Evolutionary conservation across 1,140 invertebrate genomes (phyloP).

Genomic region (Lasioglossum albipes): DNA sequence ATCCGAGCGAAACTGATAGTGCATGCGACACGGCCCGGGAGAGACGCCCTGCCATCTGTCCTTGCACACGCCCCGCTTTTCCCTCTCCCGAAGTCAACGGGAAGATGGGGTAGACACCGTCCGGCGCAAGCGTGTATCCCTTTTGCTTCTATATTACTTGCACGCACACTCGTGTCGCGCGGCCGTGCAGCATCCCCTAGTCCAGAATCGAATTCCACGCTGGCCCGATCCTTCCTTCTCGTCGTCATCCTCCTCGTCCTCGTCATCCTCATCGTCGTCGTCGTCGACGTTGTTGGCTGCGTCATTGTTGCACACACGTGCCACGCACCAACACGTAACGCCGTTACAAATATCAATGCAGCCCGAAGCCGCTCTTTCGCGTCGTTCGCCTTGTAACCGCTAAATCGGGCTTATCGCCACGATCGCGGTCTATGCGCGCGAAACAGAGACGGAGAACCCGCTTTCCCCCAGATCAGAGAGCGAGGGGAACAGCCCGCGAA

Average conservation of each 20-base stretch:
- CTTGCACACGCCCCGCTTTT: conserved; percentile 59
- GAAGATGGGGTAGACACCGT: conserved; percentile 55
- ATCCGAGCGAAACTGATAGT: conserved; percentile 64
- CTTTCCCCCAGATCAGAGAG: too few relatives aligned
- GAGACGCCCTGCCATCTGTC: conserved; percentile 65
- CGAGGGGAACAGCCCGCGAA: background rate
- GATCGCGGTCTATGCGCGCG: background rate
- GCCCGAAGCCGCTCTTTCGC: conserved; percentile 12
- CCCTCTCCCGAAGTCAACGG: conserved; percentile 52
- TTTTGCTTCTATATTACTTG: conserved; percentile 51
- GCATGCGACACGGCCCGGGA: conserved; percentile 64
- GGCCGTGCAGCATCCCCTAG: conserved; percentile 52
- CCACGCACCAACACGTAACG: conserved; percentile 32
- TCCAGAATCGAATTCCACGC: conserved; percentile 60
- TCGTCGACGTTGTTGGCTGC: background rate
- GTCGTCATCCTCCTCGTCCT: too few relatives aligned
- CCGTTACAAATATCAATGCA: conserved; percentile 40
- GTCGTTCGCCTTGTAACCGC: conserved; percentile 14
- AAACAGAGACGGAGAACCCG: background rate
- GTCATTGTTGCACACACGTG: conserved; percentile 37
- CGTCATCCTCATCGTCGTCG: too few relatives aligned
- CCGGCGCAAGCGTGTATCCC: conserved; percentile 62
- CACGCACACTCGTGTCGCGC: conserved; percentile 12
- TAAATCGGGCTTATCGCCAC: conserved; percentile 32
- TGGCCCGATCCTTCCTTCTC: conserved; percentile 20